phyloP scores from a whole-genome alignment of 2,797 vertebrate genomes.

The Pogoniulus pusillus region DNA sequence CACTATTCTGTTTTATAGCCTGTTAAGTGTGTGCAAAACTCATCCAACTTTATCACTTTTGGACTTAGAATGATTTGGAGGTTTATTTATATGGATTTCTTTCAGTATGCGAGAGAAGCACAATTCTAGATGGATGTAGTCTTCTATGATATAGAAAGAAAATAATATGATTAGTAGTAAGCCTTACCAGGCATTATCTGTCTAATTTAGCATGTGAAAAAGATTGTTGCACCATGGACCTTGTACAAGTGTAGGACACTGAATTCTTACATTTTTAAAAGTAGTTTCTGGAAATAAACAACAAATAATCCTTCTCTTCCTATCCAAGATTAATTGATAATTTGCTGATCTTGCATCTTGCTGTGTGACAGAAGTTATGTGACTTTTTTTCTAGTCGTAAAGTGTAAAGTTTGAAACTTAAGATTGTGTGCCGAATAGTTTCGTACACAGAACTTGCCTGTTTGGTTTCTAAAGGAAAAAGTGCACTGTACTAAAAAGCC shows the following conservation, averaged over 20 bases:
- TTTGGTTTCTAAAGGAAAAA: background rate
- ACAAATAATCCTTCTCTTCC: background rate
- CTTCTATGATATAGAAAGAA: background rate
- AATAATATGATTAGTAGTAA: background rate
- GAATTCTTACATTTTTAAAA: background rate
- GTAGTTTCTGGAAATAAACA: background rate
- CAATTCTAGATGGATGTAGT: background rate
- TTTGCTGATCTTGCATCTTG: background rate
- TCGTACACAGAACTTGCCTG: background rate
- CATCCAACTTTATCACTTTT: background rate
- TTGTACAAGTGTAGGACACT: background rate
- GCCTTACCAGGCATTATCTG: background rate
- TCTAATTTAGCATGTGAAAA: background rate
- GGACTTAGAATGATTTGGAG: background rate
- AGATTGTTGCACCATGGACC: background rate
- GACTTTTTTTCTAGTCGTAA: background rate
- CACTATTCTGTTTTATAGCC: background rate
- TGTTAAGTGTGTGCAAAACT: background rate
- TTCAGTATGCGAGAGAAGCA: background rate
- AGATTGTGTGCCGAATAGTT: background rate
- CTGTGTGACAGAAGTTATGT: background rate
- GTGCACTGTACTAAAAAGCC: background rate
- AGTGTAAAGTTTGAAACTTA: background rate
- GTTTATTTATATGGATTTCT: background rate
- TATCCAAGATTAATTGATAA: background rate